Conservation (phyloP, 2,113 vertebrate species). For the Thamnaconus septentrionalis region DNA sequence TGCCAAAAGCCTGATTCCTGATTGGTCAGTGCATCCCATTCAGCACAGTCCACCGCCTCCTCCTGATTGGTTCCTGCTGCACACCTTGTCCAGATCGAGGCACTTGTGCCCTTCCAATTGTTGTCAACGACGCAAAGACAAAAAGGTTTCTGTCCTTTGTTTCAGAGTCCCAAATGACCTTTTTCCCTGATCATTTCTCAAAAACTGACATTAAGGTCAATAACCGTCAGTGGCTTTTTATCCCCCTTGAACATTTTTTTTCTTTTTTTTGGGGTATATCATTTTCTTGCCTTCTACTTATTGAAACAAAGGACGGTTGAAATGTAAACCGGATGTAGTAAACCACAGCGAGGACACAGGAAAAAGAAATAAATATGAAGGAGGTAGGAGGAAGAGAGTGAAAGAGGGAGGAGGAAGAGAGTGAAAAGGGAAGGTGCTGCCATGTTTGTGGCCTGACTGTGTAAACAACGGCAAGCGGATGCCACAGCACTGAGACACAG, state of each 20-base stretch:
- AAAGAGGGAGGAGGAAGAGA: no score
- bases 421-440: no score
- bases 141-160: conserved; percentile 5
- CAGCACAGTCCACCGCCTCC: conserved; percentile 63
- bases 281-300: no score
- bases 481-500: conserved; percentile 71
- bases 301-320: no score
- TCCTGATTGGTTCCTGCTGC: conserved; percentile 35
- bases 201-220: not conserved
- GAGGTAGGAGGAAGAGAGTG: not conserved
- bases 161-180: conserved; percentile 1
- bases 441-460: no score
- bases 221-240: not conserved
- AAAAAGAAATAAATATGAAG: conserved; percentile 15
- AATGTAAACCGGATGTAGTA: not conserved
- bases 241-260: conserved; percentile 1
- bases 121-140: conserved; percentile 11
- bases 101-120: conserved; percentile 54
- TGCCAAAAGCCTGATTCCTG: conserved; percentile 42
- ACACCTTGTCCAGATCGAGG: conserved; percentile 47
- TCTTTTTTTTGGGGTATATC: no score
- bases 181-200: conserved; percentile 44
- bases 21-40: conserved; percentile 83
- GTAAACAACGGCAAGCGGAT: conserved; percentile 37
- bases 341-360: conserved; percentile 41